Evolutionary conservation across 2,888 invertebrate genomes (phyloP), one percentile per base, ranked within the genome.

Genomic region (Dexiosoma caninum): DNA sequence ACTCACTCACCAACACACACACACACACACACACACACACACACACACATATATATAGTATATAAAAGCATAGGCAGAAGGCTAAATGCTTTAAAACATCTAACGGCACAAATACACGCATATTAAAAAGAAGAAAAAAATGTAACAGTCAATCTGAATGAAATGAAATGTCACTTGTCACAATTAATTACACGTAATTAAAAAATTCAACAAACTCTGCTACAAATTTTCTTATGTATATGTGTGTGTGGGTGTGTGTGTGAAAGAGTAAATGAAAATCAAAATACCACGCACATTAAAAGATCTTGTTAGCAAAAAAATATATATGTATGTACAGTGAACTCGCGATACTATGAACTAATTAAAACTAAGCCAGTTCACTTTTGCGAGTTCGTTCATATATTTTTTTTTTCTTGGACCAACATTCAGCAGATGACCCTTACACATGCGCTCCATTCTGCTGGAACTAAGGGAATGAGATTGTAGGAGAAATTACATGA

Each of bases 151-250:
- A 77, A 81, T 77, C 81, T 81, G 82, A 78, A 80, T 78, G 75
- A 80, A 77, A 78, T 83, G 82, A 80, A 77, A 78, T 83, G 82
- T 81, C 83, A 82, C 69, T 81, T 82, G 77, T 78, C 77, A 71
- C 60, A 79, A 64, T 79, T 82, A 83, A 83, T 83, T 82, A 82
- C 55, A 64, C 67, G 72, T 71, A 79, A 79, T 82, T 82, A 81
- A 77, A 78, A 81, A 81, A n/a, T 78, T 64, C 69, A 32, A 70
- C 32, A 40, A 70, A 62, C 62, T 30, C 53, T 32, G 16, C 16
- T 23, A 40, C 21, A 57, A 1, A 27, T 27, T 27, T 57, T 8
- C 40, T n/a, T 8, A 5, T 32, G 10, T n/a, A n/a, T 21, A 1
- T 23, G 23, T 7, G 8, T 40, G 23, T 14, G 23, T 57, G 40